Percentiles rank a stretch among this genome's conserved stretches.
phyloP scores from a whole-genome alignment of 1,140 invertebrate genomes.

The Drosophila neocordata region DNA sequence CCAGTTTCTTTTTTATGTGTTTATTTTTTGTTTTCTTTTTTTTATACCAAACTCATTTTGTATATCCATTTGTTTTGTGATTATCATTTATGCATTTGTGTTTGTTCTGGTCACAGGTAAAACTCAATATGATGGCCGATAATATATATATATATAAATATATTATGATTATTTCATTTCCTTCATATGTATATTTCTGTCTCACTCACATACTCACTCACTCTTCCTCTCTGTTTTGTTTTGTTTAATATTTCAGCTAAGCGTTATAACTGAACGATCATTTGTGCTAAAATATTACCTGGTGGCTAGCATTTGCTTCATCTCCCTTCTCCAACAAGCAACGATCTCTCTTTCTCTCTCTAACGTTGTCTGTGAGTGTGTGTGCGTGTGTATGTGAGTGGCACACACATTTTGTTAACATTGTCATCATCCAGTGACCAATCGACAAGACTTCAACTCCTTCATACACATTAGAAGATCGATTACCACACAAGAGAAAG shows the following conservation, averaged over 20 bases:
- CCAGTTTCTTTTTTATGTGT: background rate
- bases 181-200: background rate
- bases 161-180: background rate
- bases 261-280: conserved; percentile 32
- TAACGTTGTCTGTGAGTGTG: background rate
- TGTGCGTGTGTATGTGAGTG: background rate
- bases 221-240: background rate
- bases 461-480: conserved; percentile 13
- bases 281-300: conserved; percentile 18
- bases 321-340: background rate
- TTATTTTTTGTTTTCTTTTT: conserved; percentile 8
- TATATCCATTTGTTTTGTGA: conserved; percentile 15
- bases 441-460: conserved; percentile 1
- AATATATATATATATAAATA: background rate
- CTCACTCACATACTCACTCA: too few species aligned
- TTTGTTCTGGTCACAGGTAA: conserved; percentile 16
- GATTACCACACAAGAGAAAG: conserved; percentile 14
- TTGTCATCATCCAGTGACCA: background rate
- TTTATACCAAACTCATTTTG: background rate
- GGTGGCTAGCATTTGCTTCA: conserved; percentile 17
- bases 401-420: background rate
- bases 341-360: conserved; percentile 6
- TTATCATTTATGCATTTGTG: conserved; percentile 2
- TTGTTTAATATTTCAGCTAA: conserved; percentile 27
- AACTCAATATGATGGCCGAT: background rate